Conservation (phyloP, 2,113 vertebrate species). For the Solea senegalensis region DNA sequence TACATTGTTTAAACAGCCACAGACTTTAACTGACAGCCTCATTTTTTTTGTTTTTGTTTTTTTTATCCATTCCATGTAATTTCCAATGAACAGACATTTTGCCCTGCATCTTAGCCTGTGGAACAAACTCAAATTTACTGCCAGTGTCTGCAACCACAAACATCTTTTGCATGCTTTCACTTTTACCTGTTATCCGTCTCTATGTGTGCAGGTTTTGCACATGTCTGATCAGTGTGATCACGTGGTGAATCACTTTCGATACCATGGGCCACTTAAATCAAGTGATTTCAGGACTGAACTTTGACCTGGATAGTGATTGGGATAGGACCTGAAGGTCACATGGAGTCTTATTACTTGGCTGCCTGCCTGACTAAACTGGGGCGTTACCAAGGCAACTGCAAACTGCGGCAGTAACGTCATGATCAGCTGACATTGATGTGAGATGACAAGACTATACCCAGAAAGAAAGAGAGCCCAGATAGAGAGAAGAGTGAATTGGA, state of each 20-base stretch:
- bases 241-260: not conserved
- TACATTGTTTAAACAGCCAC: too few species aligned
- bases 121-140: too few species aligned
- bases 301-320: constrained; percentile 21
- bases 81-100: too few species aligned
- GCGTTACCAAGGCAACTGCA: constrained; percentile 56
- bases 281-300: constrained; percentile 1
- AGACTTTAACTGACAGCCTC: too few species aligned
- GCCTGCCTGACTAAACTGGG: constrained; percentile 11
- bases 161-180: too few species aligned
- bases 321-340: constrained; percentile 19
- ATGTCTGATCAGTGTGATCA: not conserved
- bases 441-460: constrained; percentile 47
- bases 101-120: too few species aligned
- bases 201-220: not conserved
- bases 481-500: not conserved
- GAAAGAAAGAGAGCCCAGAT: not conserved
- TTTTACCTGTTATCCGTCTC: too few species aligned
- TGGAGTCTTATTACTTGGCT: constrained; percentile 1
- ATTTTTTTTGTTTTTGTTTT: too few species aligned
- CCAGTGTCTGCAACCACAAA: too few species aligned
- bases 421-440: constrained; percentile 55
- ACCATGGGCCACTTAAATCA: not conserved
- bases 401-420: constrained; percentile 25
- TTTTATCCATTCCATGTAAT: too few species aligned